A percentile compares a stretch with the other conserved stretches of the same genome.
phyloP scores from a whole-genome alignment of 2,888 invertebrate genomes.

The Leptinotarsa peninsularis region DNA sequence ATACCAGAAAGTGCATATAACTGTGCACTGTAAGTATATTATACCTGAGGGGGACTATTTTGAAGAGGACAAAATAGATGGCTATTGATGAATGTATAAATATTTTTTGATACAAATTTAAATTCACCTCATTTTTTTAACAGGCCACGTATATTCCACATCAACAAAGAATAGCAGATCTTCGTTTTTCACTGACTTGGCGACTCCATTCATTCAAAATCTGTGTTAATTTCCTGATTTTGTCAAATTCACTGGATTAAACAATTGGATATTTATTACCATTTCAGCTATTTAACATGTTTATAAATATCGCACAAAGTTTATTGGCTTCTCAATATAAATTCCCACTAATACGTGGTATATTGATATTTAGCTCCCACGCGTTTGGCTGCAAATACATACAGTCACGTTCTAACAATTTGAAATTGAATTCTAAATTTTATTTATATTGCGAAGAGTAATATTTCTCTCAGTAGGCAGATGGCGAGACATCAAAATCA shows the following conservation, averaged over 20 bases:
- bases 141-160: no score
- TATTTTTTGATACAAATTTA: no score
- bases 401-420: constrained; percentile 16
- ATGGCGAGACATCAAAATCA: background rate
- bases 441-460: constrained; percentile 9
- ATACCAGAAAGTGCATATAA: no score
- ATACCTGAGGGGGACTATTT: no score
- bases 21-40: no score
- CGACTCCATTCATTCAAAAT: no score
- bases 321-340: constrained; percentile 16
- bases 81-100: no score
- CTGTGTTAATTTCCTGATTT: no score
- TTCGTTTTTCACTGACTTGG: no score
- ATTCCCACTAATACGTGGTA: constrained; percentile 3
- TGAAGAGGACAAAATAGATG: no score
- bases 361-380: constrained; percentile 7
- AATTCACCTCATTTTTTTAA: no score
- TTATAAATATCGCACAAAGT: constrained; percentile 12
- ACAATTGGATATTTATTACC: background rate
- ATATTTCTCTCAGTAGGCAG: background rate
- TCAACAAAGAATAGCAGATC: no score
- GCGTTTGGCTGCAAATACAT: background rate
- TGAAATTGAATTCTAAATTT: constrained; percentile 3
- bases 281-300: background rate
- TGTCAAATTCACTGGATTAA: background rate